Conservation (phyloP, 1,140 invertebrate species). For the roundworm (Caenorhabditis elegans) region WBcel235 BX284602.5:10984001-10984500, state of each 20-base stretch:
- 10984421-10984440: not conserved
- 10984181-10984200: slow-evolving; percentile 10
- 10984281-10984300: not conserved
- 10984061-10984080: slow-evolving; percentile 47
- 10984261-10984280: not conserved
- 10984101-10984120: slow-evolving; percentile 51
- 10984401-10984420: not conserved
- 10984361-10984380: no score
- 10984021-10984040: slow-evolving; percentile 46
- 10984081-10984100: slow-evolving; percentile 52
- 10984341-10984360: no score
- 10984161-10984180: slow-evolving; percentile 10
- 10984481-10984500: not conserved
- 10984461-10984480: slow-evolving; percentile 1
- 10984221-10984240: not conserved
- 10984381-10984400: not conserved
- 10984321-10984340: not conserved
- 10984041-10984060: slow-evolving; percentile 43
- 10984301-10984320: not conserved
- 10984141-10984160: not conserved
- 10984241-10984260: not conserved
- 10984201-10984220: not conserved
- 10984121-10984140: slow-evolving; percentile 47
- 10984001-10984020: slow-evolving; percentile 45
- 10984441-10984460: not conserved